These are phyloP conservation scores for Calliphora vomitoria DNA, from an alignment of 2,888 invertebrate species.

Conservation along the genomic window DNA sequence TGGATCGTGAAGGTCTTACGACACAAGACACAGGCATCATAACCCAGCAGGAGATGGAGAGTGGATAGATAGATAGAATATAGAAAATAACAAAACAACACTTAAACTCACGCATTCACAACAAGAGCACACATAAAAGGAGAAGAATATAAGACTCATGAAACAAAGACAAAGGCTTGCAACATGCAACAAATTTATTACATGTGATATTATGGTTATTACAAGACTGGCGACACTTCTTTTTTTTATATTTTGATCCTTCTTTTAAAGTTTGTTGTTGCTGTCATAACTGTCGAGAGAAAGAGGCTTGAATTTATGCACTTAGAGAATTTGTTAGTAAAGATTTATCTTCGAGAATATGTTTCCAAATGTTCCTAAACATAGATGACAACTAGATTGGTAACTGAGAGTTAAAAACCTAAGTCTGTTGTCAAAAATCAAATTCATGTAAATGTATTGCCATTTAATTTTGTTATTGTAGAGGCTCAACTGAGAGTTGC, in stretches of 20 bases:
- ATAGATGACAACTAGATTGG: too few relatives aligned
- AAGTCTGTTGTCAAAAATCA: too few relatives aligned
- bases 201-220: slow-evolving; percentile 69
- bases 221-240: slow-evolving; percentile 69
- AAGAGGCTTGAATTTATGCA: slow-evolving; percentile 23
- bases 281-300: background rate
- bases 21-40: slow-evolving; percentile 48
- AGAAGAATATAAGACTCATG: background rate
- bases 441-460: too few relatives aligned
- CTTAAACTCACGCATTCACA: slow-evolving; percentile 24
- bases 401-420: too few relatives aligned
- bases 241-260: background rate
- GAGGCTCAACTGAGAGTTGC: too few relatives aligned
- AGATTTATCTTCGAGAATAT: background rate
- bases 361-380: too few relatives aligned
- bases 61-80: background rate
- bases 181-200: slow-evolving; percentile 64
- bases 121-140: slow-evolving; percentile 3
- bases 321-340: slow-evolving; percentile 15
- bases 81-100: slow-evolving; percentile 14
- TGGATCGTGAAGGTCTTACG: slow-evolving; percentile 51
- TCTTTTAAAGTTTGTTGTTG: background rate
- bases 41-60: slow-evolving; percentile 44
- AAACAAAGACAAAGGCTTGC: slow-evolving; percentile 32
- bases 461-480: too few relatives aligned